Evolutionary conservation across 2,888 invertebrate genomes (phyloP), one percentile per base, ranked within the genome.

Genomic region (Keiferia lycopersicella): DNA sequence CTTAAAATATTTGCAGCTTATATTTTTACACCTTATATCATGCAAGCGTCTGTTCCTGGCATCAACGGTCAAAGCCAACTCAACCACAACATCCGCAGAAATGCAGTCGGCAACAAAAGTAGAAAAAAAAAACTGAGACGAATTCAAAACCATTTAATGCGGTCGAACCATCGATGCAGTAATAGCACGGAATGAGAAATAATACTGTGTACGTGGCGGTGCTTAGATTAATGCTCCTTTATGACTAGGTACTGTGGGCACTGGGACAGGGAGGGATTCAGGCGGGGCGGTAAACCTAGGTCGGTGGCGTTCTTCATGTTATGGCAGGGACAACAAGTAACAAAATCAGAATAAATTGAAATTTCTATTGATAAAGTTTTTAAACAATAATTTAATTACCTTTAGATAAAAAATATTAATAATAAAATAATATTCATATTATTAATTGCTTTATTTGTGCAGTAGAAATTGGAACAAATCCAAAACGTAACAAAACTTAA

Each of bases 141-240:
- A 64, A 65, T 67, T 69, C 66, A 66, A 69, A 65, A 66, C 58
- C 61, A 45, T 62, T 61, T 64, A 61, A 64, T 64, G 64, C 57
- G 64, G 61, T 64, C 34, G 39, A 45, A 30, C 45, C 53, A 16
- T 57, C 56, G 64, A 62, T 61, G 61, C 34, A 41, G 57, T 64
- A 58, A 61, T 57, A 60, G 39, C 60, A 50, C 30, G 18, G 61
- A 50, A 26, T 16, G 34, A 34, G 61, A 48, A 61, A 61, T 61
- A 61, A 61, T 61, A 58, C 58, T 38, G 18, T 34, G 56, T 16
- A 60, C 60, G 61, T 56, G 60, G 50, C 14, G 61, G 62, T 65
- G 50, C 65, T 65, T 65, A 62, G 50, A 34, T 50, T 59, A 63
- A 63, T 63, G 63, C 26, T 12, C 38, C 39, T 45, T 59, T 63